These are phyloP conservation scores for Saccostrea glomerata DNA, from an alignment of 1,140 invertebrate species.

Conservation along the genomic window DNA sequence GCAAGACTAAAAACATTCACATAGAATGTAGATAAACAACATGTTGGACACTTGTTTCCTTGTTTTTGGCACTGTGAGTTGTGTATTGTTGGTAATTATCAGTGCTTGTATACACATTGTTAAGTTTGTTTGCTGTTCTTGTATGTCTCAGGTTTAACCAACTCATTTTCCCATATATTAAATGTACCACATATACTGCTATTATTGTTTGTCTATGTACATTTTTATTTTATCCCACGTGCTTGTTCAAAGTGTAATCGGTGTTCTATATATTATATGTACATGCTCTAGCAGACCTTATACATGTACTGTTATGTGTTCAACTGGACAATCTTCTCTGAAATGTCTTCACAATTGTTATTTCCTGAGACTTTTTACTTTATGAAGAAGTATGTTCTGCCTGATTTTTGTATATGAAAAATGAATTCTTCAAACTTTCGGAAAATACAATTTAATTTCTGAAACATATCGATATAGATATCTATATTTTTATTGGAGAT, in stretches of 20 bases:
- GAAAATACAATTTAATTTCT: too few species aligned
- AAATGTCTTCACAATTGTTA: background rate
- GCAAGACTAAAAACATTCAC: background rate
- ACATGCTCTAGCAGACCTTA: background rate
- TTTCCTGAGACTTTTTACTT: background rate
- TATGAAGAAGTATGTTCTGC: too few species aligned
- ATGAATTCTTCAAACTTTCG: too few species aligned
- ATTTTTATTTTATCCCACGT: background rate
- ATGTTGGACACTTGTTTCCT: background rate
- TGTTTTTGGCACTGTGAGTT: background rate
- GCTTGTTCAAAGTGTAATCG: background rate
- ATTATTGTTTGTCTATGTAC: background rate
- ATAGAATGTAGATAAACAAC: background rate
- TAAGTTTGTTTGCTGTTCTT: background rate
- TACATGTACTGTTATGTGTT: slow-evolving; percentile 28
- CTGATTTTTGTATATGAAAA: too few species aligned
- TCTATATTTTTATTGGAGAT: too few species aligned
- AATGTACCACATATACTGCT: background rate
- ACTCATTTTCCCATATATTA: background rate
- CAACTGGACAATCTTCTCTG: slow-evolving; percentile 1
- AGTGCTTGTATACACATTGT: background rate
- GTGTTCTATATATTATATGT: background rate
- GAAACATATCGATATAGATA: too few species aligned
- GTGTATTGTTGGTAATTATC: background rate
- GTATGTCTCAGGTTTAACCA: background rate